Conservation (phyloP, 1,140 invertebrate genomes). For the Pinna nobilis region DNA sequence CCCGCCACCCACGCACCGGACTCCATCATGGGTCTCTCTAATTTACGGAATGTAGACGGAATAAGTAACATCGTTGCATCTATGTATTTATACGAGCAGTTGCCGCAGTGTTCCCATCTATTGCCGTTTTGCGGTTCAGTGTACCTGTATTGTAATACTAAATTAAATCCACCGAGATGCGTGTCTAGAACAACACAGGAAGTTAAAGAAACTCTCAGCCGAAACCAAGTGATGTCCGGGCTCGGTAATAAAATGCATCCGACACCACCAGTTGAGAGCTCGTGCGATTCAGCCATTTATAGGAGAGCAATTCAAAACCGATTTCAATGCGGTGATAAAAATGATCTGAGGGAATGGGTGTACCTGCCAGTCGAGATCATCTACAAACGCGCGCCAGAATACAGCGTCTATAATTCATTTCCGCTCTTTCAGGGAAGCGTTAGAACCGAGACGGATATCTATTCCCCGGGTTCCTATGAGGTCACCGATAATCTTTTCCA, state of each 20-base stretch:
- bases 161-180: background rate
- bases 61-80: constrained; percentile 36
- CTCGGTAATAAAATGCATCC: background rate
- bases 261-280: background rate
- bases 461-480: background rate
- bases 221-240: background rate
- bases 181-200: background rate
- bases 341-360: constrained; percentile 25
- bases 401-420: background rate
- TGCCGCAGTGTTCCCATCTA: constrained; percentile 25
- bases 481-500: background rate
- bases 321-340: constrained; percentile 23
- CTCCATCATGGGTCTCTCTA: background rate
- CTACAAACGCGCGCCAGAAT: background rate
- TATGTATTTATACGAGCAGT: constrained; percentile 35
- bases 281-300: background rate
- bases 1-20: background rate
- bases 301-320: constrained; percentile 22
- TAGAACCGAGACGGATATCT: background rate
- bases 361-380: constrained; percentile 26
- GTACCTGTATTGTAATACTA: constrained; percentile 36
- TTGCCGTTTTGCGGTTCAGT: background rate
- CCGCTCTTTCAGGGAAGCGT: background rate
- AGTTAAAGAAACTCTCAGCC: background rate
- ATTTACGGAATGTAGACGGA: constrained; percentile 42